These are phyloP conservation scores for Pseudorhiza aurosa DNA, from an alignment of 30 jellyfish, hydroid and myxozoan species.

Conservation along the genomic window DNA sequence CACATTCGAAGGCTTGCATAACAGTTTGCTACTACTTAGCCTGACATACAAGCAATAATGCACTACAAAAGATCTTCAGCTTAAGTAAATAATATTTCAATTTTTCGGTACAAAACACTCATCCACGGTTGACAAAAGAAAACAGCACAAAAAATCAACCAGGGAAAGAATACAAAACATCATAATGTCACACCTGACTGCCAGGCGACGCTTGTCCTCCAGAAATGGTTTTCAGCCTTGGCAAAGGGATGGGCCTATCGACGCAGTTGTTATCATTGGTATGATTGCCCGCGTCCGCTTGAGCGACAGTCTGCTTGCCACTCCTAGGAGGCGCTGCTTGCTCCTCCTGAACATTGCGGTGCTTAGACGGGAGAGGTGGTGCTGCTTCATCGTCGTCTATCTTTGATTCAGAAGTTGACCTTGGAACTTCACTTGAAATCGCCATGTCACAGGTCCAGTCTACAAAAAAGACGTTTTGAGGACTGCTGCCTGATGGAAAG, in stretches of 20 bases:
- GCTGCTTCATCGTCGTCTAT: slow-evolving; percentile 55
- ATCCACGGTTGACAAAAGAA: too few relatives aligned
- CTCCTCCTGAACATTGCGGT: slow-evolving; percentile 25
- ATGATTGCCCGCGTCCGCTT: background rate
- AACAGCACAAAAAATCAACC: too few relatives aligned
- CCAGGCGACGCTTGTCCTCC: slow-evolving; percentile 15
- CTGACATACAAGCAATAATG: too few relatives aligned
- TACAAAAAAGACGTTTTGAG: background rate
- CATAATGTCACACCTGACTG: slow-evolving; percentile 19
- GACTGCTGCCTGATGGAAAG: background rate
- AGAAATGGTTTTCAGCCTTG: slow-evolving; percentile 55
- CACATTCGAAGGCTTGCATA: too few relatives aligned
- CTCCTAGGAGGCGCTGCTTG: slow-evolving; percentile 36
- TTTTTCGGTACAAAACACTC: too few relatives aligned
- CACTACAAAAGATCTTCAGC: too few relatives aligned
- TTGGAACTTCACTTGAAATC: slow-evolving; percentile 32
- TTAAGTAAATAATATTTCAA: too few relatives aligned
- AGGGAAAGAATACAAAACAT: too few relatives aligned
- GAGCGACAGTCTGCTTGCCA: slow-evolving; percentile 13
- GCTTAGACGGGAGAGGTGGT: slow-evolving; percentile 81
- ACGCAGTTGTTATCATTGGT: background rate
- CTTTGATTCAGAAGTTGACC: slow-evolving; percentile 48
- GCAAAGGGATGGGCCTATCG: slow-evolving; percentile 45
- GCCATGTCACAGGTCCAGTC: slow-evolving; percentile 65
- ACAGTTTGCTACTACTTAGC: too few relatives aligned